These are phyloP conservation scores for Tetragnatha montana DNA, from an alignment of 2,888 invertebrate genomes.

Conservation along the genomic window DNA sequence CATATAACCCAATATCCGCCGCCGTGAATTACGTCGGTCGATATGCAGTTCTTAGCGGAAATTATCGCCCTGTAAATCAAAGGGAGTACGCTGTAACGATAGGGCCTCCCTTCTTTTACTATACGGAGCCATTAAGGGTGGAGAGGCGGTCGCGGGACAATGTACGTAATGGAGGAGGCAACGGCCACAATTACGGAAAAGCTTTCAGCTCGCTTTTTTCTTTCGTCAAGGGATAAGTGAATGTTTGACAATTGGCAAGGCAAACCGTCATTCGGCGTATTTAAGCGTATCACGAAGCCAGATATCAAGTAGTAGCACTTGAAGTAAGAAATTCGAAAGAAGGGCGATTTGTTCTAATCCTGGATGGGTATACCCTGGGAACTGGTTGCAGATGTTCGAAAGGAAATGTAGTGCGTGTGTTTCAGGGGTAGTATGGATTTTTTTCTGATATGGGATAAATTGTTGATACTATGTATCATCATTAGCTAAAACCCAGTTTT, in stretches of 20 bases:
- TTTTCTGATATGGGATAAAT: too few species aligned
- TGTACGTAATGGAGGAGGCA: too few species aligned
- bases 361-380: too few species aligned
- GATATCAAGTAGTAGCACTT: background rate
- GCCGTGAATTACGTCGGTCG: conserved; percentile 10
- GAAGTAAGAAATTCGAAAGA: background rate
- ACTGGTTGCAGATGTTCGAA: too few species aligned
- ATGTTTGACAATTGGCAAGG: background rate
- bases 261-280: background rate
- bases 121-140: conserved; percentile 13
- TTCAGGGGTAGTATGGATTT: too few species aligned
- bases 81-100: conserved; percentile 6
- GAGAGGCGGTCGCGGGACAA: conserved; percentile 7
- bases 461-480: too few species aligned
- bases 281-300: background rate
- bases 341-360: too few species aligned
- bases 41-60: conserved; percentile 25
- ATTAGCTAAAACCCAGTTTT: too few species aligned
- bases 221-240: background rate
- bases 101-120: conserved; percentile 15
- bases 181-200: conserved; percentile 1
- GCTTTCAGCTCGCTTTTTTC: background rate
- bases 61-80: conserved; percentile 45
- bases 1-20: background rate
- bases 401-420: too few species aligned